Evolutionary conservation across 2,888 invertebrate species (phyloP), one percentile per base, ranked within the genome.

Genomic region (Pasiphila rectangulata): DNA sequence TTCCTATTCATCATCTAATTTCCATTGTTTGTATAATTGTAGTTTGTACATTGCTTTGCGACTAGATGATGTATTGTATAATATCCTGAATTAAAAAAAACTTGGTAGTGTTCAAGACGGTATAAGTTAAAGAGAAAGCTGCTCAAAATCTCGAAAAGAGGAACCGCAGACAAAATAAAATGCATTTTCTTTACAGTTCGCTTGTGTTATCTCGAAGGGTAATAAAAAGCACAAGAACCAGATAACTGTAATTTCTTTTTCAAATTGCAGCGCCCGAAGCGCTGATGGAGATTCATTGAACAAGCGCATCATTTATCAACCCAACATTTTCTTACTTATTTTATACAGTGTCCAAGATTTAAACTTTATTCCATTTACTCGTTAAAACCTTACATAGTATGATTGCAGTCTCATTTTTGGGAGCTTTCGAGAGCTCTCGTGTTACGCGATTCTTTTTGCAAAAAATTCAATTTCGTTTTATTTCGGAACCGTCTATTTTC

Each of bases 281-380:
- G 63, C 65, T 80, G 83, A 82, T 83, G 82, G 80, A 82, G 83
- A 83, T 83, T 81, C 83, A 84, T 84, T 80, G 83, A 74, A 67
- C 72, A 61, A 64, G 69, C 62, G 69, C 71, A 75, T 83, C 82
- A 82, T 85, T 84, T 83, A 84, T 85, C 83, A 84, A 79, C 68
- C 67, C 64, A 72, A 68, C 75, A 69, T 75, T 75, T 40, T 76
- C 78, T 79, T 71, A 69, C 74, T 73, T 69, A 69, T 71, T 76
- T 79, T 77, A 74, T 78, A 72, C 61, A 64, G 63, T 59, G 59
- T 68, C 64, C 55, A 67, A 67, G 72, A 80, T 77, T 79, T 75
- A 70, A 75, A 75, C 72, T 74, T 72, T 72, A 74, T 73, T 70
- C 57, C 55, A 59, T 71, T 64, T 64, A 68, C 63, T 71, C 69